A percentile compares a stretch with the other conserved stretches of the same genome.
Conservation (phyloP, 2,113 vertebrate genomes). For the Oceanites oceanicus region DNA sequence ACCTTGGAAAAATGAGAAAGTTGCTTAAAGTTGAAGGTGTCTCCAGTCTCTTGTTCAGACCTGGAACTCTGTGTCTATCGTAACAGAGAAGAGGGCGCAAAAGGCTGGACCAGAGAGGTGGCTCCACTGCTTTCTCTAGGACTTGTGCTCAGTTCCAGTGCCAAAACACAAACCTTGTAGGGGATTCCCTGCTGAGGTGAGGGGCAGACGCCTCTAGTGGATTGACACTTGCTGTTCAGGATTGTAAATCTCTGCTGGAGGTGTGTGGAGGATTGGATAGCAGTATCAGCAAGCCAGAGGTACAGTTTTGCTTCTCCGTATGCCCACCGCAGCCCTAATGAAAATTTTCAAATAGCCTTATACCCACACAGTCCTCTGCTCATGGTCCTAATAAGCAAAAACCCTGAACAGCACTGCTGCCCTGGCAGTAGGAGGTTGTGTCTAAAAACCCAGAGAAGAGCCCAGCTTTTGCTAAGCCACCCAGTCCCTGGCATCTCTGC, state of each 20-base stretch:
- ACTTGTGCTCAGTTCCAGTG: not conserved
- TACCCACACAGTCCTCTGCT: not conserved
- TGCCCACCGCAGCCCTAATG: not conserved
- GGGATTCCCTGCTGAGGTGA: not conserved
- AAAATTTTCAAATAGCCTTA: not conserved
- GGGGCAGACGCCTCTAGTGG: not conserved
- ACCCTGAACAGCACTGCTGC: not conserved
- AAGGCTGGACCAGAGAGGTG: not conserved
- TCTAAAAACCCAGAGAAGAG: not conserved
- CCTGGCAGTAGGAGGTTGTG: not conserved
- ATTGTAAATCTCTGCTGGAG: not conserved
- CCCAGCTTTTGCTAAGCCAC: not conserved
- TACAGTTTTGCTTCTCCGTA: not conserved
- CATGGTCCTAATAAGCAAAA: not conserved
- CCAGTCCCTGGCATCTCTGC: not conserved
- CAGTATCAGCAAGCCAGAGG: not conserved
- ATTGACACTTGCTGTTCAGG: not conserved
- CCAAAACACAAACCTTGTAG: not conserved
- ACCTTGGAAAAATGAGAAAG: conserved; percentile 8
- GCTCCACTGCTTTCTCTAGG: not conserved
- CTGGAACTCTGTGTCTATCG: not conserved
- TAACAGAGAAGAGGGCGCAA: not conserved
- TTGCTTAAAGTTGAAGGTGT: not conserved
- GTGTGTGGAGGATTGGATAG: not conserved
- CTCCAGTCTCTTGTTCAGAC: not conserved